A percentile compares a stretch with the other conserved stretches of the same genome.
Evolutionary conservation across 2,888 invertebrate species (phyloP).

Genomic region (Harpalus rubripes): DNA sequence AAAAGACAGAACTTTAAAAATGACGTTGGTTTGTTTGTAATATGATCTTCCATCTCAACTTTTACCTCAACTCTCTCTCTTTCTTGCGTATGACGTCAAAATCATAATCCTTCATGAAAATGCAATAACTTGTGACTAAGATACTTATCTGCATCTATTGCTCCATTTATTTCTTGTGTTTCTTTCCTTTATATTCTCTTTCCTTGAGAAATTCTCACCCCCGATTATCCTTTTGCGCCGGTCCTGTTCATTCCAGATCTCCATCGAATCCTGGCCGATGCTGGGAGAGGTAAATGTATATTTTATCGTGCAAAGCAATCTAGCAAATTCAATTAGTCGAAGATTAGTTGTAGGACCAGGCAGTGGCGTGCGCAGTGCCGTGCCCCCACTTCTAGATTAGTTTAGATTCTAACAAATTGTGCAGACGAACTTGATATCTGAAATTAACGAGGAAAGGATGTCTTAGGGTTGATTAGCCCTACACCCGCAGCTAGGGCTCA

Average conservation of each 20-base stretch:
- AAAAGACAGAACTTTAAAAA: too few relatives aligned
- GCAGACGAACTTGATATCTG: constrained; percentile 55
- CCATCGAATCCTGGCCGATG: constrained; percentile 51
- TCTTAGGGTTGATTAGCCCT: constrained; percentile 54
- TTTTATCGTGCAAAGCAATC: constrained; percentile 77
- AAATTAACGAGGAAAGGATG: constrained; percentile 64
- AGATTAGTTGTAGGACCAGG: constrained; percentile 75
- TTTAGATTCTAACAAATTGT: constrained; percentile 66
- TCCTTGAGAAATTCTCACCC: background rate
- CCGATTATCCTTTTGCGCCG: background rate
- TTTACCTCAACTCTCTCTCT: too few relatives aligned
- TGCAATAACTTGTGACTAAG: too few relatives aligned
- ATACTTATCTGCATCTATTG: too few relatives aligned
- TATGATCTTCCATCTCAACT: too few relatives aligned
- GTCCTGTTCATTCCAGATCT: constrained; percentile 38
- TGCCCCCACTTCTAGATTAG: constrained; percentile 62
- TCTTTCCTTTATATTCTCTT: too few relatives aligned
- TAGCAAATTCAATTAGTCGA: constrained; percentile 77
- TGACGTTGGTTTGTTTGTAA: too few relatives aligned
- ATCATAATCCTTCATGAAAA: too few relatives aligned
- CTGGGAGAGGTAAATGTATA: constrained; percentile 74
- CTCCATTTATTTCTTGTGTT: too few relatives aligned
- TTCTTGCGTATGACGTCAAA: too few relatives aligned
- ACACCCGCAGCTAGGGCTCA: constrained; percentile 3
- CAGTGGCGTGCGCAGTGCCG: constrained; percentile 38